These are phyloP conservation scores for Monochamus saltuarius DNA, from an alignment of 1,140 invertebrate species.

Conservation along the genomic window DNA sequence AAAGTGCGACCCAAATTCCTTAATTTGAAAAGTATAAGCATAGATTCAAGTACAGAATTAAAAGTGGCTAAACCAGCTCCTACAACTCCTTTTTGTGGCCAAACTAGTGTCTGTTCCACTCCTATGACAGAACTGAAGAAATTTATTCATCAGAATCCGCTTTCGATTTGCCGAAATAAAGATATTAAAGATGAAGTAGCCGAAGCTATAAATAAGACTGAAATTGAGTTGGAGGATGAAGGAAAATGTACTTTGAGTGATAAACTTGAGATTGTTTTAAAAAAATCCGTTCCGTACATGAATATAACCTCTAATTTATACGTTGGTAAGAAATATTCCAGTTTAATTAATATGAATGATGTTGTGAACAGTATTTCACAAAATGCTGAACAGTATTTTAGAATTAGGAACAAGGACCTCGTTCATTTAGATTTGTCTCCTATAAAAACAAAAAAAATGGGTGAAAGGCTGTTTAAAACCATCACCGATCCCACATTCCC, in stretches of 20 bases:
- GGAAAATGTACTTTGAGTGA: neutral
- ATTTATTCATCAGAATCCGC: constrained; percentile 66
- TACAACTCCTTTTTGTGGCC: constrained; percentile 57
- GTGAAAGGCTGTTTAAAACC: constrained; percentile 58
- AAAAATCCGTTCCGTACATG: no score
- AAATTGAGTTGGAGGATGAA: neutral
- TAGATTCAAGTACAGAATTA: constrained; percentile 12
- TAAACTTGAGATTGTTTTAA: neutral
- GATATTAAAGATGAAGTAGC: neutral
- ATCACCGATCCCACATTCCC: constrained; percentile 77
- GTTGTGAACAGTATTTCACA: constrained; percentile 14
- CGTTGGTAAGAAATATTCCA: constrained; percentile 7
- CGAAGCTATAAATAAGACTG: neutral
- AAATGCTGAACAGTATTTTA: constrained; percentile 4
- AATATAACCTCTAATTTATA: neutral
- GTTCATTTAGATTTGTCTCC: neutral
- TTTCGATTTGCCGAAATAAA: constrained; percentile 64
- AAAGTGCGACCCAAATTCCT: constrained; percentile 49
- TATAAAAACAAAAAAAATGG: neutral
- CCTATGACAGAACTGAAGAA: constrained; percentile 68
- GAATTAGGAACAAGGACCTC: constrained; percentile 4
- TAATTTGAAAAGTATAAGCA: constrained; percentile 51
- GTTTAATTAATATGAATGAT: constrained; percentile 8
- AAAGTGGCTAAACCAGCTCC: constrained; percentile 16
- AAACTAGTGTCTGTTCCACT: constrained; percentile 72